Evolutionary conservation across 2,113 vertebrate species (phyloP), one percentile per base, ranked within the genome.

Genomic region (Syrrhaptes paradoxus): DNA sequence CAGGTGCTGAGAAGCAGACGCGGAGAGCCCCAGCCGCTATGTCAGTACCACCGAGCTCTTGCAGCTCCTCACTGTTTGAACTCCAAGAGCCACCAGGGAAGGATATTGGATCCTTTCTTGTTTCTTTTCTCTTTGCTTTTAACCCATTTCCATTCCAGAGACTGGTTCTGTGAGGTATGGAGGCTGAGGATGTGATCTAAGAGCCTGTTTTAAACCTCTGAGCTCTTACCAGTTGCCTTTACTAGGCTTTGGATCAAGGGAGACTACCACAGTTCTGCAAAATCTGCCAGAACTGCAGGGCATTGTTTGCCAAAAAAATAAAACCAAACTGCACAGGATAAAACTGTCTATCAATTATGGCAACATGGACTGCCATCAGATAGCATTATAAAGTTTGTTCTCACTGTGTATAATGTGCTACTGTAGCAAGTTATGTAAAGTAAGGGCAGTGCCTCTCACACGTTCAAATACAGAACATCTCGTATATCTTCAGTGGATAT

Each of bases 391-490:
- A 75, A 36, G 34, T 48, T 51, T 51, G 12, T 32, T 48, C 21
- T 24, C 26, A 12, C 1, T 3, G 19, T 31, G 7, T 16, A n/a
- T 34, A 25, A 67, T 6, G 4, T 1, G 3, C 2, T 51, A 6
- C 3, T 4, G 2, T 21, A 72, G 8, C 11, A 45, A 68, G 17
- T 25, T 36, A 17, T 0, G 15, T 8, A n/a, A 66, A 63, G 15
- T 13, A 48, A 70, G 14, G 13, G 8, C 24, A 41, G 6, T 41
- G 38, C 11, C 13, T 62, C 22, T 67, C 26, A 8, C 4, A 25
- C 0, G 0, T 48, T 38, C 62, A 57, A 54, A 55, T 9, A 38
- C 11, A 43, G 32, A 76, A 22, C 7, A 31, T 0, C 17, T 29
- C 46, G 59, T 6, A 18, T 10, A 20, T 67, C 38, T 66, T 59